Base-by-base conservation (phyloP, 2,797 vertebrate species). In the Hypotaenidia okinawae region DNA sequence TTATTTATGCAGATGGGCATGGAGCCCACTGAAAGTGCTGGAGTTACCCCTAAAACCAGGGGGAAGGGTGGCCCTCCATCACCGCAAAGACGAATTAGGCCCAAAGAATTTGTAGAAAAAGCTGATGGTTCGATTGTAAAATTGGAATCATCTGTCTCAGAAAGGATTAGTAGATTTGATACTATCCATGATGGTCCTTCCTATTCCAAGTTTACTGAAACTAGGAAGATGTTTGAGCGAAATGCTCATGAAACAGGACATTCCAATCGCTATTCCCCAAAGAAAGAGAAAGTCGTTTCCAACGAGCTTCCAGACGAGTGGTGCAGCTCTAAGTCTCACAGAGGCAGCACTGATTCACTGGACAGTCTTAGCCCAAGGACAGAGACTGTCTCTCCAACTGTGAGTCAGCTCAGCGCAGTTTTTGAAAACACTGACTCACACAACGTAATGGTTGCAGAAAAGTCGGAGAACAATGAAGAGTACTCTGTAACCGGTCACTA, bases 1-100 rank as follows among this genome's bases (percentile, higher is more conserved):
- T 98, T 99, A 94, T 99, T 99, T 97, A 99, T 99, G 99, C 99
- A 99, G 97, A 99, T 99, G 99, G 99, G 98, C 67, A 98, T 99
- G 75, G 98, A 98, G 72, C 98, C 98, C 91, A 96, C 37, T 63
- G 99, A 99, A 77, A 98, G 78, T 72, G 51, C 95, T 41, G 78
- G 97, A 6, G 87, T 97, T 30, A 19, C 95, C 49, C 87, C 97
- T 81, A 96, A 97, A 97, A 85, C 98, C 83, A 98, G 93, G 96
- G 63, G 97, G 41, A 97, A 97, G 73, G 83, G 97, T 63, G 90
- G 98, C 1, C 98, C 99, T 32, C 90, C 98, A 2, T 99, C 99
- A 3, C 99, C 99, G 23, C 99, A 99, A 89, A 99, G 98, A 92
- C 96, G 98, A 91, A 96, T 97, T 87, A 99, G 98, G 90, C 99